Percentiles rank a stretch among this genome's conserved stretches.
Conservation (phyloP, 2,888 invertebrate genomes). For the Subacronicta megacephala region DNA sequence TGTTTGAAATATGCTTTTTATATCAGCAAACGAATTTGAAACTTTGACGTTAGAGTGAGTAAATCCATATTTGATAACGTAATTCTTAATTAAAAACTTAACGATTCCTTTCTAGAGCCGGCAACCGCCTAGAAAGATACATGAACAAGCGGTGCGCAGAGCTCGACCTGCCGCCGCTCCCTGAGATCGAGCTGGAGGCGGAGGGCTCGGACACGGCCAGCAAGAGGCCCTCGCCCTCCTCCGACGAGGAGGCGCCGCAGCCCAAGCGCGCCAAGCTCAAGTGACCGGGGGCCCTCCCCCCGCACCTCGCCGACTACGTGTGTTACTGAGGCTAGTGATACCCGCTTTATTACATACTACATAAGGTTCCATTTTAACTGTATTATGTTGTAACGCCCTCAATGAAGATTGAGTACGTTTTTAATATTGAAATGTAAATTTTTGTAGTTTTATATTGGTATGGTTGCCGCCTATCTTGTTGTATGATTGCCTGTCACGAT, state of each 20-base stretch:
- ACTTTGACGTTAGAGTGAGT: no score
- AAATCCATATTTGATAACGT: no score
- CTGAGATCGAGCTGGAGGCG: slow-evolving; percentile 74
- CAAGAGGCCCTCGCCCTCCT: slow-evolving; percentile 52
- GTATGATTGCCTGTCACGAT: no score
- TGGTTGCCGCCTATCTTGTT: slow-evolving; percentile 16
- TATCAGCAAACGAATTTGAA: no score
- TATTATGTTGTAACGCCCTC: slow-evolving; percentile 25
- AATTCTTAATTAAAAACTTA: no score
- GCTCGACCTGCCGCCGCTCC: slow-evolving; percentile 88
- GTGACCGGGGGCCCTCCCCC: slow-evolving; percentile 62
- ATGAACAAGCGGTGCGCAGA: slow-evolving; percentile 93
- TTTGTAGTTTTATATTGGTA: slow-evolving; percentile 15
- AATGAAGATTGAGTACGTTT: slow-evolving; percentile 26
- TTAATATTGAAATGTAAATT: slow-evolving; percentile 34
- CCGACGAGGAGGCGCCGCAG: slow-evolving; percentile 59
- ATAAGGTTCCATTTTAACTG: slow-evolving; percentile 33
- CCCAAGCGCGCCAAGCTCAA: slow-evolving; percentile 73
- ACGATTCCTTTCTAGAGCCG: slow-evolving; percentile 90
- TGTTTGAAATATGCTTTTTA: no score
- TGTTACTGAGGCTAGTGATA: slow-evolving; percentile 63
- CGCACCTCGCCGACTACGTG: slow-evolving; percentile 68
- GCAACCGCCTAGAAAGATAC: slow-evolving; percentile 92
- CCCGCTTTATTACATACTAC: slow-evolving; percentile 12
- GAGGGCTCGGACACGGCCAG: slow-evolving; percentile 46